Base-by-base conservation (phyloP, 2,113 vertebrate species). In the Cisticola juncidis region DNA sequence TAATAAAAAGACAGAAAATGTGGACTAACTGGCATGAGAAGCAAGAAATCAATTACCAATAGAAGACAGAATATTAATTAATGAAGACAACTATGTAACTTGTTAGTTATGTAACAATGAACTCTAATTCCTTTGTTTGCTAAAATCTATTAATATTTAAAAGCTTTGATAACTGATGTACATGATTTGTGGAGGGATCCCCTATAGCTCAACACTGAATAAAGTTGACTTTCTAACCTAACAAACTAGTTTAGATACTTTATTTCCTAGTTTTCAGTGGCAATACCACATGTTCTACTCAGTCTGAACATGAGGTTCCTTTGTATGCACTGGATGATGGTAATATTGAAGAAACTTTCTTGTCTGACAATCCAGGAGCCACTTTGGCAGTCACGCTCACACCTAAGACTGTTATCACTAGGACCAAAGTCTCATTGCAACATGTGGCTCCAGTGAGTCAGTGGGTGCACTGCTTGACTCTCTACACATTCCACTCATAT, bases 381-480 rank as follows among this genome's bases (percentile, higher is more conserved):
- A 8, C 35, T 57, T 21, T 72, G 25, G 21, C 31, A 31, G 35
- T 36, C 57, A 35, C 38, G 23, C 23, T 45, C 1, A 0, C 20
- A 61, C 31, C 8, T 29, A 23, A 36, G 66, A 42, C 17, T 42
- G 35, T 31, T 38, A 48, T 17, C 8, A 4, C 35, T 35, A 35
- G 11, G 25, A 50, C 35, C 1, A 0, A 65, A 80, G 14, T 5
- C 22, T 12, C 31, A 33, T 23, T 1, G 0, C 25, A 57, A 14
- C 25, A 48, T 1, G 0, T 65, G 42, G 31, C 26, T 88, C 25
- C 58, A 57, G 26, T 42, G 35, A 71, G 18, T 9, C 35, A 42
- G 3, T 6, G 17, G 13, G 35, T 80, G 21, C 11, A 31, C 17
- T 11, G 2, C 57, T 35, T 42, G 50, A 19, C 29, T 56, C 25